Percentiles rank a stretch among this genome's conserved stretches.
phyloP scores from a whole-genome alignment of 2,888 invertebrate genomes.

The Pollenia labialis region DNA sequence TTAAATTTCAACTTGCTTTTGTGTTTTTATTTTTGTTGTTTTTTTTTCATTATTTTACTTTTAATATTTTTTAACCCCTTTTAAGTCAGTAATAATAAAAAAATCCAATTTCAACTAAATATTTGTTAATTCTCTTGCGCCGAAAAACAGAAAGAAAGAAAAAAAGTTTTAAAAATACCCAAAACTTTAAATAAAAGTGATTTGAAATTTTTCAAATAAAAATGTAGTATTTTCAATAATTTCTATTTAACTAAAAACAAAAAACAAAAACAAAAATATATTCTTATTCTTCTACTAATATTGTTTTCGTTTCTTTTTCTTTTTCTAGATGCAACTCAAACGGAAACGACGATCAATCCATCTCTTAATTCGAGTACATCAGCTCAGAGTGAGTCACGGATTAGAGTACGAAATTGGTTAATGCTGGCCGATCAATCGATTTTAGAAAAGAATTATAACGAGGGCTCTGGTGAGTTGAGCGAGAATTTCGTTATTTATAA shows the following conservation, averaged over 20 bases:
- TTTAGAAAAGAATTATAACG: constrained; percentile 77
- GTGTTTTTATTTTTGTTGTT: constrained; percentile 2
- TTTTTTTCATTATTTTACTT: constrained; percentile 24
- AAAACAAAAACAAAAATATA: background rate
- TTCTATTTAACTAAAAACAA: constrained; percentile 11
- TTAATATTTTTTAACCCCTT: constrained; percentile 4
- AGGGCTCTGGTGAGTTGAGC: constrained; percentile 76
- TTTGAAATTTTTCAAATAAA: constrained; percentile 71
- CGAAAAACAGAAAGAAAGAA: constrained; percentile 12
- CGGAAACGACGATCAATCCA: constrained; percentile 29
- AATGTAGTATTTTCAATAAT: constrained; percentile 36
- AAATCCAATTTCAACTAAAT: constrained; percentile 2
- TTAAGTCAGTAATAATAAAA: background rate
- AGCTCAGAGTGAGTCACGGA: constrained; percentile 80
- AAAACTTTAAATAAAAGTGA: constrained; percentile 56
- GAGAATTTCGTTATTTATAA: background rate
- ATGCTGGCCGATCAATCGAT: constrained; percentile 84
- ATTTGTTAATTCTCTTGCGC: constrained; percentile 43
- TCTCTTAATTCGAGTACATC: constrained; percentile 25
- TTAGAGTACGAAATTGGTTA: constrained; percentile 84
- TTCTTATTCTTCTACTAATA: constrained; percentile 35
- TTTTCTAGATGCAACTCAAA: constrained; percentile 55
- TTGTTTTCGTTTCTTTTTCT: constrained; percentile 44
- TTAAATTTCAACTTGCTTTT: constrained; percentile 73
- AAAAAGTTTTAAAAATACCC: background rate